Evolutionary conservation across 2,797 vertebrate genomes (phyloP), one percentile per base, ranked within the genome.

Genomic region (Sardinella longiceps): DNA sequence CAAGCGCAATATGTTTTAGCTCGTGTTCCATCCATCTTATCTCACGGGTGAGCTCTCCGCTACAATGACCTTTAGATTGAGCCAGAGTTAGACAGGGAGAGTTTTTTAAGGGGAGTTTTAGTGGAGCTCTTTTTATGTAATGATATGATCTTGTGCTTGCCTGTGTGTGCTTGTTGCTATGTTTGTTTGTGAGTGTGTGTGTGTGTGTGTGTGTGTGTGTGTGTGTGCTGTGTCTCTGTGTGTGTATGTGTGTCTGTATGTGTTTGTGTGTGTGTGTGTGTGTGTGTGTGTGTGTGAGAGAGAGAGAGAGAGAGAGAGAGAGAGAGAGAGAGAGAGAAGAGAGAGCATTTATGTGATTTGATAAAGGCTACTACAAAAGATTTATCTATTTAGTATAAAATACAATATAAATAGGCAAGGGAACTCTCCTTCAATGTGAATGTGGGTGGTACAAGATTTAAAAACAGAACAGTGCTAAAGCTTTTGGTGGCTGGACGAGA

Each of bases 1-100:
- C 66, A 15, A 74, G 66, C 30, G 66, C 66, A 74, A 74, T 74
- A 74, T 74, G 66, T 39, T 37, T 74, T 9, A 39, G 30, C 66
- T 18, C 66, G 18, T 37, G 66, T 18, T 6, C 18, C 66, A 74
- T 74, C 66, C 37, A 74, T 74, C 66, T 6, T 74, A 5, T 74
- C 33, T 7, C 66, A 0, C 4, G 66, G 66, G 12, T 37, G 15
- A 33, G 12, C 66, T 33, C 66, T 74, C 33, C 66, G 15, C 66
- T 33, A 33, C 0, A 74, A 6, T 74, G 66, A 74, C 66, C 66
- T 74, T 74, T 74, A 37, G 33, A n/a, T n/a, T n/a, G n/a, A 74
- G 37, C 2, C 14, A 74, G 30, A 37, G 2, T 3, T 15, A 18
- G 30, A 1, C 10, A 15, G 14, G 15, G 43, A 43, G 43, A 43